A percentile compares a stretch with the other conserved stretches of the same genome.
These are phyloP conservation scores for Perca schrenkii DNA, from an alignment of 2,113 vertebrate genomes.

Conservation along the genomic window DNA sequence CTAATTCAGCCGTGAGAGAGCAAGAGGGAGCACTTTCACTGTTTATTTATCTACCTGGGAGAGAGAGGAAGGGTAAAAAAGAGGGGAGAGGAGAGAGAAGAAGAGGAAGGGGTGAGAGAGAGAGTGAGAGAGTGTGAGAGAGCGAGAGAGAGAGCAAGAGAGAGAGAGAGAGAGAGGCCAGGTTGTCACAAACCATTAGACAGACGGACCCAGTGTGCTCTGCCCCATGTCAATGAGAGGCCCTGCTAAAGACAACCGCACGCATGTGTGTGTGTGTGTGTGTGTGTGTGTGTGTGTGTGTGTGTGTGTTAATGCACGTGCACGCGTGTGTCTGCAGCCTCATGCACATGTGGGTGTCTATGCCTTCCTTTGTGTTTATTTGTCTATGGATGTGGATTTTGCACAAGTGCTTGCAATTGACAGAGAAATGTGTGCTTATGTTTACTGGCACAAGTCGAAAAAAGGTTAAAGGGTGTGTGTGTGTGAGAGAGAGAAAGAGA, in stretches of 20 bases:
- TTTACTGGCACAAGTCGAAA: conserved; percentile 39
- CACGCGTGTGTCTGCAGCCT: background rate
- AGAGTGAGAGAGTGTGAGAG: background rate
- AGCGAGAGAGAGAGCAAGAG: conserved; percentile 30
- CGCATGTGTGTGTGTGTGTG: conserved; percentile 19
- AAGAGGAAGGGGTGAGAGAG: background rate
- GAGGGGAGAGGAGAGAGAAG: background rate
- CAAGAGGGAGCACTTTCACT: conserved; percentile 76
- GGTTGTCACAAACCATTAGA: conserved; percentile 85
- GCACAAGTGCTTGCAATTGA: conserved; percentile 25
- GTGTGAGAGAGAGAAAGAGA: background rate
- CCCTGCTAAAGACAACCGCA: conserved; percentile 30
- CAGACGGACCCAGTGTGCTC: conserved; percentile 71
- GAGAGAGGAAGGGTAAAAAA: conserved; percentile 26
- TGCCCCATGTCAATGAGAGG: conserved; percentile 79
- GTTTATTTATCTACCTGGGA: conserved; percentile 83
- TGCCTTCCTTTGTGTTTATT: conserved; percentile 6
- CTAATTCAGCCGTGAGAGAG: conserved; percentile 77
- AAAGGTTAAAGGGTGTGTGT: conserved; percentile 31
- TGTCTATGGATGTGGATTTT: conserved; percentile 40
- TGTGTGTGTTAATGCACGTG: conserved; percentile 10
- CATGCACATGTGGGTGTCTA: background rate
- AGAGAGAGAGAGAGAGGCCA: conserved; percentile 55
- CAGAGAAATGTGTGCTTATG: conserved; percentile 22
- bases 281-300: conserved; percentile 8